Evolutionary conservation across 2,888 invertebrate genomes (phyloP), one percentile per base, ranked within the genome.

Genomic region (Blastobasis adustella): DNA sequence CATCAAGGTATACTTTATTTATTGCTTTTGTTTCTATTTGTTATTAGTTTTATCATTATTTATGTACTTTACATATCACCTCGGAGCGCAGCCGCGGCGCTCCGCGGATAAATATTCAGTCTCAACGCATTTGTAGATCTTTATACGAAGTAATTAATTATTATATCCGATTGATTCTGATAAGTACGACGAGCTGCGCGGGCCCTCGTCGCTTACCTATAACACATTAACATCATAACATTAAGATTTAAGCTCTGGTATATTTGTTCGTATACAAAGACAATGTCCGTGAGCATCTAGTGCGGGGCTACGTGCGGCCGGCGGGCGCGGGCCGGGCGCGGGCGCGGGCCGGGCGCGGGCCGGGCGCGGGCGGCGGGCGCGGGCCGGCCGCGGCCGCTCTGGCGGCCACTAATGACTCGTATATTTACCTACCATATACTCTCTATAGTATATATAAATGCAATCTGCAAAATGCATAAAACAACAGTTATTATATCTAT

Each of bases 401-500:
- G 82, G 79, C 81, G 65, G 73, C 74, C 75, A 72, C 74, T 83
- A 82, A 76, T 73, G 82, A 83, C 76, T 85, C 73, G 84, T 81
- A 84, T 82, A 85, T 76, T 82, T 83, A 85, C 78, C 87, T 88
- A 87, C 82, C 63, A 85, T 83, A 87, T 85, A 87, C 83, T 85
- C 85, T 86, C 85, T 78, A 78, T 82, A 84, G 80, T 84, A 85
- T 80, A 81, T 81, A 88, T 88, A 88, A 88, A 88, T 88, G 87
- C 87, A 83, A 87, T 87, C 80, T 87, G 85, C 77, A 88, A 88
- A 86, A 87, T 86, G 87, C 88, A 88, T 85, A 87, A 86, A 88
- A 87, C 86, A 88, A 87, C 86, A 85, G 82, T 84, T 84, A 71
- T 81, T 82, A 86, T 81, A 86, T 82, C 87, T 88, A 88, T 87